Conservation (phyloP, 2,888 invertebrate genomes). For the Drosophila pseudotalamancana region DNA sequence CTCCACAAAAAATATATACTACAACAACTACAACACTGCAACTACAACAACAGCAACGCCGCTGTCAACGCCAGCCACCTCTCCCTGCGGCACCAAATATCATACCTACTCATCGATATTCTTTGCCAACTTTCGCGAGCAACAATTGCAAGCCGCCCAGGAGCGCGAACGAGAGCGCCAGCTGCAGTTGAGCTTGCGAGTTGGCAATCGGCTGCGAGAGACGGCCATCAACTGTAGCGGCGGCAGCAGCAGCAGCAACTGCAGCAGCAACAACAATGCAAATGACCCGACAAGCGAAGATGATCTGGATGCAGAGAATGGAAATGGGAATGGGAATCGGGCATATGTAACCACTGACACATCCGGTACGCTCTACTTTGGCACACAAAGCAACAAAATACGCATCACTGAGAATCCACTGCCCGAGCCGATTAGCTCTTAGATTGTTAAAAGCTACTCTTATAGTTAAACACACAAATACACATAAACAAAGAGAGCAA, state of each 20-base stretch:
- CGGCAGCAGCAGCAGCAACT: constrained; percentile 37
- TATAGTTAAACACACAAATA: constrained; percentile 45
- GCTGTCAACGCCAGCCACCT: constrained; percentile 83
- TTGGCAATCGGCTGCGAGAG: constrained; percentile 80
- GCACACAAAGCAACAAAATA: constrained; percentile 82
- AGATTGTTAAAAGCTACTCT: constrained; percentile 61
- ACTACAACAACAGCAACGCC: constrained; percentile 79
- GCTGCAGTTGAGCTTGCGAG: constrained; percentile 67
- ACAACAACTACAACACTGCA: constrained; percentile 42
- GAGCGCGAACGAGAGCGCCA: constrained; percentile 74
- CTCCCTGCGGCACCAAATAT: constrained; percentile 83
- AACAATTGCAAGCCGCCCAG: constrained; percentile 70
- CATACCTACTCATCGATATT: constrained; percentile 83
- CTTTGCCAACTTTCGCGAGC: constrained; percentile 82
- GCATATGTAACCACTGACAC: constrained; percentile 70
- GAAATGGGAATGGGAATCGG: constrained; percentile 66
- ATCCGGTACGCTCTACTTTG: constrained; percentile 78
- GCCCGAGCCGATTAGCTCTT: constrained; percentile 84
- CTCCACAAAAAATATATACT: constrained; percentile 52
- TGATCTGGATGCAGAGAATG: constrained; percentile 57
- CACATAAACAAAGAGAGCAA: constrained; percentile 36
- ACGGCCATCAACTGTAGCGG: constrained; percentile 81
- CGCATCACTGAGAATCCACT: constrained; percentile 85
- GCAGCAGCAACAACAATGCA: constrained; percentile 48
- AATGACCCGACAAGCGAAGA: constrained; percentile 47